Base-by-base conservation (phyloP, 2,797 vertebrate genomes). In the Darevskia mixta region DNA sequence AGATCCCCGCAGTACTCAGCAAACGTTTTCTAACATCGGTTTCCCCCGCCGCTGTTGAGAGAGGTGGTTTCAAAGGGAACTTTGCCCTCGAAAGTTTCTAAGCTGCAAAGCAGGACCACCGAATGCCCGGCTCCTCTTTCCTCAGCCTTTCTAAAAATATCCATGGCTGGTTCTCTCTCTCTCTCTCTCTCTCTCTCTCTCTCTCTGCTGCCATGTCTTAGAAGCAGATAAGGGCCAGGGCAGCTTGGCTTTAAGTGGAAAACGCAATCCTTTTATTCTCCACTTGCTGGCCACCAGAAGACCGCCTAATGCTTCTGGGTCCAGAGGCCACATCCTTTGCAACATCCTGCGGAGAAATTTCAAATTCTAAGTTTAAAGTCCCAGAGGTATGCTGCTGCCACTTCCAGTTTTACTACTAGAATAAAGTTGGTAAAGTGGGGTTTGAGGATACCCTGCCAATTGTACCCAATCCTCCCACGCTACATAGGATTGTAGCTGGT, bases 71-170 rank as follows among this genome's bases (percentile, higher is more conserved):
- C 11, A 64, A 76, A 82, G 72, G 41, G 29, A 25, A 32, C 4
- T 27, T 7, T 6, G 4, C 58, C n/a, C 43, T 64, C 73, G n/a
- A 25, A 38, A 35, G 49, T 35, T 20, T 38, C 43, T 25, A 27
- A 66, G 58, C 71, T 75, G 71, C 2, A 23, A 8, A 45, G 8
- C 35, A 66, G 13, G 9, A 13, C 43, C 7, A 13, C 25, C 4
- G 32, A 58, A n/a, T 23, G 13, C 38, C 13, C 67, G 1, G 67
- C 35, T 80, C 49, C 80, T 27, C 43, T 76, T 76, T 76, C 41
- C 71, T 81, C 35, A 2, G 45, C 4, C n/a, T 23, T 45, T 55
- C 79, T 82, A 87, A 87, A 87, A 81, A 82, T 66, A 82, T 49
- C 41, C 2, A 1, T 1, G 2, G 13, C 25, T 5, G 4, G 17